phyloP scores from a whole-genome alignment of 2,113 vertebrate species.

The Polyodon spathula region DNA sequence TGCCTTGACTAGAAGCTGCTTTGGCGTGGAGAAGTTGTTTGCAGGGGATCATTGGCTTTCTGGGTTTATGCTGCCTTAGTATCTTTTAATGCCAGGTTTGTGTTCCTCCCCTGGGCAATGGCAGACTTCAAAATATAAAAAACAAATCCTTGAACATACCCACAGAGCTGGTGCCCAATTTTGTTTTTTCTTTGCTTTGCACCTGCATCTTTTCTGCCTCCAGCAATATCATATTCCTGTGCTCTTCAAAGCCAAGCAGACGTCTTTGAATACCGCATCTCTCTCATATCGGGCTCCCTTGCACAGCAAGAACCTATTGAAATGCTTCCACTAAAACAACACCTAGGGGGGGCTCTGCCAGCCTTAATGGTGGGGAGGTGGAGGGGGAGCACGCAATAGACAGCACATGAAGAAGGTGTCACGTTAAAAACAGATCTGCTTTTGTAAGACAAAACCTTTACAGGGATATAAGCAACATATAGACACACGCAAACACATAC shows the following conservation, averaged over 20 bases:
- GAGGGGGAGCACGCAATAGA: neutral
- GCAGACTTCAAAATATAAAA: conserved; percentile 1
- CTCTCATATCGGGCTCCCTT: conserved; percentile 4
- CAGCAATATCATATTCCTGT: neutral
- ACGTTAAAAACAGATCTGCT: neutral
- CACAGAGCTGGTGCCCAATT: neutral
- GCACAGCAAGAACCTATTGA: neutral
- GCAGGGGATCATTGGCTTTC: too few species aligned
- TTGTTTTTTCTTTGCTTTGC: conserved; percentile 16
- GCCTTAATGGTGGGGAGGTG: neutral
- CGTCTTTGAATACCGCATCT: conserved; percentile 6
- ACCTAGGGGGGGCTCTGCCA: conserved; percentile 6
- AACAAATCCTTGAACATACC: neutral
- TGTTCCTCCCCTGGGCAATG: neutral
- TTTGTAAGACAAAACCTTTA: neutral
- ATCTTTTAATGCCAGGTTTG: neutral
- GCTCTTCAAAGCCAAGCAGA: conserved; percentile 2
- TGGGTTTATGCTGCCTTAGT: neutral
- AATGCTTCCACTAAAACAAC: conserved; percentile 15
- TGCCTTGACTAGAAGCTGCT: too few species aligned
- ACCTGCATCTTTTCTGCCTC: conserved; percentile 8
- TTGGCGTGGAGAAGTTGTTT: neutral
- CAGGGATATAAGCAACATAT: too few species aligned
- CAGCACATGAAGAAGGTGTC: neutral
- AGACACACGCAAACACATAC: too few species aligned